Evolutionary conservation across 2,113 vertebrate species (phyloP), one percentile per base, ranked within the genome.

Genomic region (Paramormyrops kingsleyae): DNA sequence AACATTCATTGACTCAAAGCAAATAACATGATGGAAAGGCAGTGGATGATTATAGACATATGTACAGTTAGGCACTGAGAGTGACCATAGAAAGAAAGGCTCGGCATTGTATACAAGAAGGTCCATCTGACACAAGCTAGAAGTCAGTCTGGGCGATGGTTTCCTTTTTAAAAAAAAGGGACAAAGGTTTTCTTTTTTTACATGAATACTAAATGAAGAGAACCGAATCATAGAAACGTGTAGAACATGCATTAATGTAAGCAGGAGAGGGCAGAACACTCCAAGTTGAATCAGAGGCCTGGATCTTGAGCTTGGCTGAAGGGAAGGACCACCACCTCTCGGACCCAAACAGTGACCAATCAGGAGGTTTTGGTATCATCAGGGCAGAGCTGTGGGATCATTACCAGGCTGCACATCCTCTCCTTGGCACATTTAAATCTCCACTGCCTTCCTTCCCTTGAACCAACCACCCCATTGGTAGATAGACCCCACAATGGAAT

Each of bases 401-500:
- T 59, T 42, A 62, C 50, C 50, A 84, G 46, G 88, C 39, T 46
- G 49, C n/a, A 84, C 88, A 84, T 89, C 84, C 88, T 59, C 52
- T 46, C 83, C 35, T 89, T n/a, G 31, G 84, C 88, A 84, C 59
- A 89, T 84, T 52, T 62, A 89, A 77, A 84, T 53, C 24, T 62
- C 83, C 8, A 80, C 56, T 50, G 39, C 35, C 1, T 88, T 39
- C 9, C 66, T 42, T 15, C 17, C 27, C 4, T 17, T 10, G n/a
- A 35, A 31, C 52, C 31, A 88, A 24, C 31, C 39, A n/a, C 89
- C 24, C 35, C 53, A 47, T 47, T 39, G 35, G 80, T 59, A 84
- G 39, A 17, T 5, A 21, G 19, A 21, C 80, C 80, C 35, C n/a
- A 39, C 35, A 62, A 46, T 56, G 77, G 52, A 84, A 89, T 89